These are phyloP conservation scores for Hycleus phaleratus DNA, from an alignment of 1,140 invertebrate species.

Conservation along the genomic window DNA sequence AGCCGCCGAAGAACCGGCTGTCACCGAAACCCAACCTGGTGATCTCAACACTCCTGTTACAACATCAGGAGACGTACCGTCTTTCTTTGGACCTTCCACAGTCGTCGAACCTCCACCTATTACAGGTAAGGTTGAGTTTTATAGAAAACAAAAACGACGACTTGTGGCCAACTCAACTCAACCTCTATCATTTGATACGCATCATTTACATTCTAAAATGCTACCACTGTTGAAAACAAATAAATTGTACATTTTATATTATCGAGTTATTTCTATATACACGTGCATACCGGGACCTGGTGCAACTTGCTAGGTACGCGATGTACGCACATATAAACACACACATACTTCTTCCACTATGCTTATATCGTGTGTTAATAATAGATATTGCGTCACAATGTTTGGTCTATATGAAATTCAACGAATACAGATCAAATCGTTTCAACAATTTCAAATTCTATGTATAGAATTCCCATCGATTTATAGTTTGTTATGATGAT, in stretches of 20 bases:
- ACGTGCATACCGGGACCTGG: conserved; percentile 1
- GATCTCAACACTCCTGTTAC: conserved; percentile 73
- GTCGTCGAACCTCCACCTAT: conserved; percentile 79
- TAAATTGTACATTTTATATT: too few relatives aligned
- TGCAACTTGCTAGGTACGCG: neutral
- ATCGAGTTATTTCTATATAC: too few relatives aligned
- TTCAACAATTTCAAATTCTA: too few relatives aligned
- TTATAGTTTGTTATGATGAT: neutral
- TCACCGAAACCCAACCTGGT: conserved; percentile 52
- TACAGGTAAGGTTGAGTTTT: conserved; percentile 56
- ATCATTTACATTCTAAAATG: too few relatives aligned
- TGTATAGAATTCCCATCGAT: neutral
- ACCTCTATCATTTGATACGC: too few relatives aligned
- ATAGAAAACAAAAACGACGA: too few relatives aligned
- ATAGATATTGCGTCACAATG: conserved; percentile 30
- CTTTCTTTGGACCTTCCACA: conserved; percentile 67
- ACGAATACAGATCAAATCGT: neutral
- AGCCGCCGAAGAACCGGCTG: conserved; percentile 39
- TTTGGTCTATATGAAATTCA: conserved; percentile 27
- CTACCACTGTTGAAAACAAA: too few relatives aligned
- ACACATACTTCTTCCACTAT: neutral
- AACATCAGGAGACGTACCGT: conserved; percentile 67
- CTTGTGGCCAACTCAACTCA: too few relatives aligned
- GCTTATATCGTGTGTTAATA: conserved; percentile 14
- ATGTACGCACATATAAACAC: neutral